Evolutionary conservation across 35 echinoderm and acorn worm species (phyloP), one percentile per base, ranked within the genome.

Genomic region (Holothuria glaberrima): DNA sequence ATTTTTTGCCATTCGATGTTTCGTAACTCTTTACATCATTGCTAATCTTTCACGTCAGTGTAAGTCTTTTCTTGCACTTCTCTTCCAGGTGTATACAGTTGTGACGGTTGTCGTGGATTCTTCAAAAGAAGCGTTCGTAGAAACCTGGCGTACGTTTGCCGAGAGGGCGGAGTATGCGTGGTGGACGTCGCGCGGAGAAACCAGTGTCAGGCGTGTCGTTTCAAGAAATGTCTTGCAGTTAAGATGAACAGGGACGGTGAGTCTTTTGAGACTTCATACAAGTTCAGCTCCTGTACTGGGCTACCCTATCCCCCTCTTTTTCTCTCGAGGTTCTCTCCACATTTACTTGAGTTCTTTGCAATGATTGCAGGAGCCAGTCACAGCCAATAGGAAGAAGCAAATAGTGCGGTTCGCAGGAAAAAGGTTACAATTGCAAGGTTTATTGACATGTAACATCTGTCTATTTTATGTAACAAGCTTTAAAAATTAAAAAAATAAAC

Each of bases 111-210:
- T 34, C 88, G 97, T 0, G 97, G 97, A n/a, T 99, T 99, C 79
- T 99, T 99, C 89, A 99, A 99, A 85, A 83, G 97, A 10, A 99
- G 97, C 56, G 97, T 99, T 29, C 91, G 97, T 14, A 88, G 97
- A 33, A 99, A 99, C 73, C 66, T 99, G 21, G 97, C 88, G 50
- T 99, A 99, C 78, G 91, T 99, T 10, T 99, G 97, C 73, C 83
- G 91, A 27, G 97, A 95, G 25, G 77, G 75, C 9, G 92, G 91
- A 21, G 30, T 69, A 3, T 99, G 97, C 78, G 69, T 99, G 0
- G 97, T 99, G 0, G 93, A 99, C 41, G 91, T 99, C 6, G 88
- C 97, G 13, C 46, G 93, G 25, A 87, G 93, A 32, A 99, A 99
- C 85, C 97, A 99, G 86, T 99, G 97, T 59, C 97, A 99, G 59